These are phyloP conservation scores for Alloscopus bannaensis DNA, from an alignment of 2,888 invertebrate genomes.

Conservation along the genomic window DNA sequence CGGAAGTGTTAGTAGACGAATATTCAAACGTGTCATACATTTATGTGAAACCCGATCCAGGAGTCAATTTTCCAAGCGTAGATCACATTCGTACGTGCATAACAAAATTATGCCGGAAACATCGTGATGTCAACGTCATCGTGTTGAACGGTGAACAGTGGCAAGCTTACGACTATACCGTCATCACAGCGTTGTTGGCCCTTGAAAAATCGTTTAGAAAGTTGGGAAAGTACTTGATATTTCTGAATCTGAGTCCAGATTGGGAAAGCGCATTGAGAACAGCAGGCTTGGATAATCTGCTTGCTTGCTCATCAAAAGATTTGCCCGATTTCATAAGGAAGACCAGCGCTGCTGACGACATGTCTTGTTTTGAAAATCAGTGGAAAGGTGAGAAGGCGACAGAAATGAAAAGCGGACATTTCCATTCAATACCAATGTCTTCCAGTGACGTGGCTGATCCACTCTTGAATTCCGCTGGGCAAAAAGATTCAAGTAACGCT, in stretches of 20 bases:
- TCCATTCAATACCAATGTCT: too few species aligned
- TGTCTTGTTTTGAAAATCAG: background rate
- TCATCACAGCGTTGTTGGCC: constrained; percentile 60
- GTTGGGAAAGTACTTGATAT: constrained; percentile 40
- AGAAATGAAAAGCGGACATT: too few species aligned
- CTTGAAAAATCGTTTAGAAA: constrained; percentile 38
- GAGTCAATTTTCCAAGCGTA: constrained; percentile 67
- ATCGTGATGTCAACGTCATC: constrained; percentile 45
- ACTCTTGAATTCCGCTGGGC: too few species aligned
- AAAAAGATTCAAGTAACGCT: too few species aligned
- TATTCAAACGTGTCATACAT: constrained; percentile 46
- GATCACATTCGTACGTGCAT: constrained; percentile 61
- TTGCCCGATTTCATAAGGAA: constrained; percentile 20
- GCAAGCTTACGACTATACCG: constrained; percentile 67
- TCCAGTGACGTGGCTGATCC: too few species aligned
- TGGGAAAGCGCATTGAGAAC: constrained; percentile 35
- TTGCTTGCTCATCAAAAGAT: background rate
- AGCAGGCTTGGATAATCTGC: constrained; percentile 26
- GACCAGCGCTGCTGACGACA: background rate
- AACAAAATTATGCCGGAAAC: constrained; percentile 21
- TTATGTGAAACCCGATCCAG: constrained; percentile 48
- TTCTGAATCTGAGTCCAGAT: constrained; percentile 29
- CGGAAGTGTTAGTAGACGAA: constrained; percentile 82
- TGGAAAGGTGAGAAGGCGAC: too few species aligned
- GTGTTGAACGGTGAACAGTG: constrained; percentile 66